Percentiles rank a stretch among this genome's conserved stretches.
Conservation (phyloP, 2,888 invertebrate genomes). For the Drosophila heteroneura region DNA sequence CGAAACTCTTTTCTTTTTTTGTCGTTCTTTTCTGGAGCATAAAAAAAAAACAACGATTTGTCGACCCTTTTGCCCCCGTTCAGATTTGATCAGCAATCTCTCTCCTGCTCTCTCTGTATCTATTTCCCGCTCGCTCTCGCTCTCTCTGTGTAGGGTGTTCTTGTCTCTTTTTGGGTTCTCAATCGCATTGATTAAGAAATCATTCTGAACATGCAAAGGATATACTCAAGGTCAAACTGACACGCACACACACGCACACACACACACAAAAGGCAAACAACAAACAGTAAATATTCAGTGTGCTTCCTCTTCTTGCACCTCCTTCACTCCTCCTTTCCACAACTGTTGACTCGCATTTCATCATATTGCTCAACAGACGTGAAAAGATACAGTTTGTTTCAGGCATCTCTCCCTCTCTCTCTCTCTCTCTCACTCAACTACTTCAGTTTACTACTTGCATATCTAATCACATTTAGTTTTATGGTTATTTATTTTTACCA, state of each 20-base stretch:
- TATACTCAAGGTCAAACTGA: slow-evolving; percentile 9
- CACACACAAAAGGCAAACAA: neutral
- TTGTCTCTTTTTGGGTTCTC: neutral
- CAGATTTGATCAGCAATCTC: slow-evolving; percentile 59
- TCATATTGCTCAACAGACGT: neutral
- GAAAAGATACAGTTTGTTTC: neutral
- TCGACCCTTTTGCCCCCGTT: slow-evolving; percentile 36
- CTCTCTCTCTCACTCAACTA: neutral
- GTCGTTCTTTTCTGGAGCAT: slow-evolving; percentile 44
- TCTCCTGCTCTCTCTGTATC: slow-evolving; percentile 13
- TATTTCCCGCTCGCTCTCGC: neutral
- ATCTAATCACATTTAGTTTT: neutral
- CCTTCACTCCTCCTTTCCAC: neutral
- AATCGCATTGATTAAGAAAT: slow-evolving; percentile 36
- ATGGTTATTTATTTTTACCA: neutral
- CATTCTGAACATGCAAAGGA: slow-evolving; percentile 42
- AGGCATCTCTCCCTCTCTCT: neutral
- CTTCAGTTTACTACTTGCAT: neutral
- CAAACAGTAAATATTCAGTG: neutral
- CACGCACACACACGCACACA: neutral
- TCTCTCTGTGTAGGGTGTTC: too few species aligned
- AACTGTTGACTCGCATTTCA: neutral
- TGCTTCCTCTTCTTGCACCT: neutral
- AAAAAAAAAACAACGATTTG: slow-evolving; percentile 45
- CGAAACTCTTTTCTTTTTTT: slow-evolving; percentile 36